Evolutionary conservation across 2,888 invertebrate genomes (phyloP).

Genomic region (Troides aeacus): DNA sequence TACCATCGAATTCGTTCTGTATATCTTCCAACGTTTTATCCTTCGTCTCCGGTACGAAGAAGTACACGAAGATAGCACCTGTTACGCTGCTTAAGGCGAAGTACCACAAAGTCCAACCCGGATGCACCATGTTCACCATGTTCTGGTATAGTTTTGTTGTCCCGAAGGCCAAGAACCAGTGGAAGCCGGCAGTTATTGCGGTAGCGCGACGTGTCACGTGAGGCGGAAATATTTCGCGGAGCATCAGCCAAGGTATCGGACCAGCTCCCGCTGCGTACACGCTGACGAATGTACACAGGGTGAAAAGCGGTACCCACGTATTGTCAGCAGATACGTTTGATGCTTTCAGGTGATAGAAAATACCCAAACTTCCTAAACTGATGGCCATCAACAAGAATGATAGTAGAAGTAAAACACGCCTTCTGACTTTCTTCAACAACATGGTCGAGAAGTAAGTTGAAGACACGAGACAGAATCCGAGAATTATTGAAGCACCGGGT

Average conservation of each 20-base stretch:
- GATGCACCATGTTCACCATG: conserved; percentile 75
- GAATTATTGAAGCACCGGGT: conserved; percentile 76
- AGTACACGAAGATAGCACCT: conserved; percentile 82
- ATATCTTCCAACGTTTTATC: conserved; percentile 79
- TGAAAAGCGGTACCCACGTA: conserved; percentile 79
- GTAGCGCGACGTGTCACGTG: conserved; percentile 83
- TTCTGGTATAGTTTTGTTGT: conserved; percentile 83
- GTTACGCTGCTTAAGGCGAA: conserved; percentile 82
- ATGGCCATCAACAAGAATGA: conserved; percentile 81
- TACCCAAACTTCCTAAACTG: conserved; percentile 71
- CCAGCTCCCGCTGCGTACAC: conserved; percentile 84
- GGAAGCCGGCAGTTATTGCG: conserved; percentile 83
- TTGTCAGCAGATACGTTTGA: conserved; percentile 42
- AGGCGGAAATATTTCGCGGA: conserved; percentile 83
- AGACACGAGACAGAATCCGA: conserved; percentile 81
- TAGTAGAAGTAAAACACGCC: conserved; percentile 81
- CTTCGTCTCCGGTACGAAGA: conserved; percentile 85
- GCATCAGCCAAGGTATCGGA: conserved; percentile 86
- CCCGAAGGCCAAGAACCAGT: conserved; percentile 84
- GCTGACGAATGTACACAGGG: conserved; percentile 78
- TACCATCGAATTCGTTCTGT: conserved; percentile 74
- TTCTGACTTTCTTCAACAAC: conserved; percentile 80
- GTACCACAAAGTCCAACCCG: conserved; percentile 83
- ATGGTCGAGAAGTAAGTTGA: conserved; percentile 79
- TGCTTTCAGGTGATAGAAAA: conserved; percentile 68